Evolutionary conservation across 1,140 invertebrate species (phyloP), one percentile per base, ranked within the genome.

Genomic region (Periplaneta americana): DNA sequence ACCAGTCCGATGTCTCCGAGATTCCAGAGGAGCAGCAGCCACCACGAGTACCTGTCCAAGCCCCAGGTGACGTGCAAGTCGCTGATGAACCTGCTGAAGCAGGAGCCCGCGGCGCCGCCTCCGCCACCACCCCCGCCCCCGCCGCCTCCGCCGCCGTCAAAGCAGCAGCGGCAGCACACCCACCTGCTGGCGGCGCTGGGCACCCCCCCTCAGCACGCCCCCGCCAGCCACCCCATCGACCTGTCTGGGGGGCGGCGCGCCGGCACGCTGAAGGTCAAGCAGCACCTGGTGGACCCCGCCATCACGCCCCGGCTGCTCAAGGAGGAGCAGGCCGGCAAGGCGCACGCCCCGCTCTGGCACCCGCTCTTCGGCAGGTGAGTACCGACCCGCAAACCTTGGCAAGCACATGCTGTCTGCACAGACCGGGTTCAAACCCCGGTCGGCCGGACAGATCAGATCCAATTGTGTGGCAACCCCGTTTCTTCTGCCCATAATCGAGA

Each of bases 341-440:
- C 81, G 11, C 57, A 81, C 28, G 82, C 91, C 91, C 39, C 91
- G 92, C 87, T 93, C 31, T 93, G 93, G 92, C 92, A 93, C 89
- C 92, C 93, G 9, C 87, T 93, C 0, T 94, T 93, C 85, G 92
- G 92, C 87, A 93, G 92, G 92, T 94, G 87, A 91, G 87, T 86
- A 74, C 31, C 74, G 15, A 36, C 48, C 79, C 33, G n/a, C 48
- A 66, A 66, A 66, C 22, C 48, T 66, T 66, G 48, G 48, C 48
- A 66, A 66, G 48, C n/a, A n/a, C n/a, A n/a, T n/a, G n/a, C n/a
- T n/a, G n/a, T n/a, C n/a, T n/a, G n/a, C n/a, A n/a, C n/a, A n/a
- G n/a, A n/a, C n/a, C n/a, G n/a, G n/a, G n/a, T n/a, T n/a, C n/a
- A n/a, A n/a, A n/a, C n/a, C n/a, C n/a, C n/a, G n/a, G n/a, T n/a